Conservation (phyloP, 2,113 vertebrate genomes). For the Ranitomeya variabilis region DNA sequence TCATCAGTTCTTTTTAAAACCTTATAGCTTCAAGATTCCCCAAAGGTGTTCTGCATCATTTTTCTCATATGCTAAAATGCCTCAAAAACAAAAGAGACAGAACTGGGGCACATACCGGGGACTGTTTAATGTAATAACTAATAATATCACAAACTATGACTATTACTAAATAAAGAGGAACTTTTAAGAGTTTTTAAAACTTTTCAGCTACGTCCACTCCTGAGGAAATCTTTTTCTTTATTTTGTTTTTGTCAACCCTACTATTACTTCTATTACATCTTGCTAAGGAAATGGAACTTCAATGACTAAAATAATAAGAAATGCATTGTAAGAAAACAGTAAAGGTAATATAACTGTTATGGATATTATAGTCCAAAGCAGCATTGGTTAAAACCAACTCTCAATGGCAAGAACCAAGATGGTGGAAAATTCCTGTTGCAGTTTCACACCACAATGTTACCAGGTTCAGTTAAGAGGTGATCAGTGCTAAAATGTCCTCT, state of each 20-base stretch:
- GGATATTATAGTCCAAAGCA: background rate
- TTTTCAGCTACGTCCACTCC: background rate
- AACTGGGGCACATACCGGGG: slow-evolving; percentile 12
- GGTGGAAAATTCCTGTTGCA: background rate
- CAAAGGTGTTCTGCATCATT: slow-evolving; percentile 4
- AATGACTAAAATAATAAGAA: background rate
- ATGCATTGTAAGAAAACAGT: background rate
- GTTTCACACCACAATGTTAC: background rate
- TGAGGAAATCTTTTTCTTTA: background rate
- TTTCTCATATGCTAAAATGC: background rate
- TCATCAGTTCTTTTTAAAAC: background rate
- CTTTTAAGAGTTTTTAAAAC: background rate
- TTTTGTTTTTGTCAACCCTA: background rate
- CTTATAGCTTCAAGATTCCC: background rate
- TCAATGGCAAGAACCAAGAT: background rate
- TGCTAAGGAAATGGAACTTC: background rate
- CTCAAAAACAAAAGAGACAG: slow-evolving; percentile 11
- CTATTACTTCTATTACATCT: background rate
- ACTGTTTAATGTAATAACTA: slow-evolving; percentile 27
- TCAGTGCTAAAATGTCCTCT: background rate
- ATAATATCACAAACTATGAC: slow-evolving; percentile 15
- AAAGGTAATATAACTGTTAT: background rate
- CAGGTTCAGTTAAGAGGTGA: no score
- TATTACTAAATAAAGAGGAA: slow-evolving; percentile 11
- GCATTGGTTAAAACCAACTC: background rate